A percentile compares a stretch with the other conserved stretches of the same genome.
Conservation (phyloP, 2,113 vertebrate species). For the Petrocephalus microphthalmus region DNA sequence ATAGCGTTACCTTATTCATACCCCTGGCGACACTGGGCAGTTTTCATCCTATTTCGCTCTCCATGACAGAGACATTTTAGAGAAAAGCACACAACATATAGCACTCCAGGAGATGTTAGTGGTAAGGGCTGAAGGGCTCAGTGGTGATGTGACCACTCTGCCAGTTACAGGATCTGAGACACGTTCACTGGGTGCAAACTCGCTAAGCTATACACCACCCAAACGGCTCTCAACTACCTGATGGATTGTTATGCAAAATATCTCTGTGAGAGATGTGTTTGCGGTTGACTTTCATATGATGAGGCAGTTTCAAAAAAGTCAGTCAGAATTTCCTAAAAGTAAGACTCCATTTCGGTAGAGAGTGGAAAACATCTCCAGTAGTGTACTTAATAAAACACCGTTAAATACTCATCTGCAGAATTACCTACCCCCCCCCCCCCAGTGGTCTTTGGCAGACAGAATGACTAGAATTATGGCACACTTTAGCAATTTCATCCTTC, state of each 20-base stretch:
- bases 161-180: background rate
- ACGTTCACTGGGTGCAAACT: background rate
- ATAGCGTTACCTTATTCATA: background rate
- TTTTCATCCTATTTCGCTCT: background rate
- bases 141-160: background rate
- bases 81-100: background rate
- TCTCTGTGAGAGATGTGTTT: background rate
- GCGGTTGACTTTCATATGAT: background rate
- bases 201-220: background rate
- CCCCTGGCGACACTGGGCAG: background rate
- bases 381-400: slow-evolving; percentile 4
- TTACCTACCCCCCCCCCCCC: no score
- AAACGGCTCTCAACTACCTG: background rate
- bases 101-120: background rate
- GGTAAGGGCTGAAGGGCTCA: background rate
- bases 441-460: background rate
- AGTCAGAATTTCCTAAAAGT: background rate
- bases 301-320: background rate
- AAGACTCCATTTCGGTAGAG: background rate
- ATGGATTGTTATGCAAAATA: background rate
- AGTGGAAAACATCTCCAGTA: background rate
- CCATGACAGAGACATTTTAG: background rate
- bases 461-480: background rate
- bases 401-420: background rate
- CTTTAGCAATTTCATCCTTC: background rate